Evolutionary conservation across 2,888 invertebrate species (phyloP).

Genomic region (Andrena camellia): DNA sequence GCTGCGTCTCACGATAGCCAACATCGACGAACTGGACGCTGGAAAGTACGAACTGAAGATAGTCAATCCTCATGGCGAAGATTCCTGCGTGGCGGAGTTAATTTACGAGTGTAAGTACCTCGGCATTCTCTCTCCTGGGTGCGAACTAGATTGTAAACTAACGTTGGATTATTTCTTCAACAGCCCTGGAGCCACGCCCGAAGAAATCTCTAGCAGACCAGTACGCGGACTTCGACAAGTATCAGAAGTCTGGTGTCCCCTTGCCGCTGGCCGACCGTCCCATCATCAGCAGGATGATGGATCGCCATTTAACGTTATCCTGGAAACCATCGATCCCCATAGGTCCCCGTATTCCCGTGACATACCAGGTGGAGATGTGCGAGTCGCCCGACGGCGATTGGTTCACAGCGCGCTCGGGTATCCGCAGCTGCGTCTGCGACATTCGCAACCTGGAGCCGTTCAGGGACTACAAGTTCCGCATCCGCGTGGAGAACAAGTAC

Average conservation of each 20-base stretch:
- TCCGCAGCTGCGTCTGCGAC: constrained; percentile 95
- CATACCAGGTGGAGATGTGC: constrained; percentile 97
- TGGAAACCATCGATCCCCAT: constrained; percentile 98
- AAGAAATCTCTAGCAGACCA: constrained; percentile 91
- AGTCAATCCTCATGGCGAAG: constrained; percentile 94
- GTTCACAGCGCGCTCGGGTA: constrained; percentile 94
- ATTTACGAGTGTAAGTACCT: constrained; percentile 91
- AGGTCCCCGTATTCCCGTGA: constrained; percentile 95
- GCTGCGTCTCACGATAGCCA: constrained; percentile 92
- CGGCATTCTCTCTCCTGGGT: not conserved
- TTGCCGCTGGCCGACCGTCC: constrained; percentile 96
- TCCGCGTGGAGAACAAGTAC: constrained; percentile 98
- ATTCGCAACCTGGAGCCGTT: constrained; percentile 96
- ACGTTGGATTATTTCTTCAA: constrained; percentile 30
- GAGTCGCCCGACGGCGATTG: constrained; percentile 97
- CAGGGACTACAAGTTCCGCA: constrained; percentile 97
- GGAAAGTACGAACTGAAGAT: constrained; percentile 94
- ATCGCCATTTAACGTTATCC: constrained; percentile 94
- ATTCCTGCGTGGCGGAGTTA: constrained; percentile 91
- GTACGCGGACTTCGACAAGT: constrained; percentile 93
- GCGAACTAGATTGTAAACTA: not conserved
- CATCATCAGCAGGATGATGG: constrained; percentile 96
- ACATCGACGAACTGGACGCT: constrained; percentile 92
- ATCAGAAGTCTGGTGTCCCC: constrained; percentile 93
- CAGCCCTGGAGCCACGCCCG: constrained; percentile 89